Conservation (phyloP, 2,113 vertebrate species). For the Crotalus helleri region DNA sequence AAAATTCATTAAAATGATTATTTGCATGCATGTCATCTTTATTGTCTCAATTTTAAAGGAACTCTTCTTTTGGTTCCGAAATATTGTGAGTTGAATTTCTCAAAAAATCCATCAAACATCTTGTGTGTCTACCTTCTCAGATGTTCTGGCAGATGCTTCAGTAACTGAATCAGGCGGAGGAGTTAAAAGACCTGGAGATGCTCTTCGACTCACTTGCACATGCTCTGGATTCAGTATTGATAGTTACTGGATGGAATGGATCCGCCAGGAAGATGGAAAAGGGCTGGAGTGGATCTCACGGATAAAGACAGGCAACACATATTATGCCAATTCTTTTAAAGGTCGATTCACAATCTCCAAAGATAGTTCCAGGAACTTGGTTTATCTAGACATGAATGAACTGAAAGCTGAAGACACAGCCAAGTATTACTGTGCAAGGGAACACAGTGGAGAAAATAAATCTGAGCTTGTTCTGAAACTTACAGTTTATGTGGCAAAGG, state of each 20-base stretch:
- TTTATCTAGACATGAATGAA: neutral
- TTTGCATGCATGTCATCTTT: neutral
- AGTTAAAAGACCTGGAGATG: too few relatives aligned
- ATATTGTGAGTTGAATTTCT: neutral
- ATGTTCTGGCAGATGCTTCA: neutral
- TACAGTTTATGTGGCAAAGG: neutral
- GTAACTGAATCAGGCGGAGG: neutral
- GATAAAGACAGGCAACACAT: rapidly evolving
- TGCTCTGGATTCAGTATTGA: neutral
- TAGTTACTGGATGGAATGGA: neutral
- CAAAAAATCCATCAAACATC: neutral
- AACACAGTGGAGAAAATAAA: neutral
- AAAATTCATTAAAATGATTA: neutral
- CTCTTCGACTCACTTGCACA: neutral
- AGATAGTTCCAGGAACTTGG: neutral
- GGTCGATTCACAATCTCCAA: neutral
- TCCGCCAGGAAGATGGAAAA: neutral
- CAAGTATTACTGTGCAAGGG: neutral
- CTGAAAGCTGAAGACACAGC: neutral
- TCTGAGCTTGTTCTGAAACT: neutral
- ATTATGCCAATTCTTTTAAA: neutral
- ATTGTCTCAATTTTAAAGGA: neutral
- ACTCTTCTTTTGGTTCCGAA: neutral
- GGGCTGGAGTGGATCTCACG: neutral
- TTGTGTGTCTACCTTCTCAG: too few relatives aligned